Evolutionary conservation across 2,888 invertebrate species (phyloP), one percentile per base, ranked within the genome.

Genomic region (Protodeltote pygarga): DNA sequence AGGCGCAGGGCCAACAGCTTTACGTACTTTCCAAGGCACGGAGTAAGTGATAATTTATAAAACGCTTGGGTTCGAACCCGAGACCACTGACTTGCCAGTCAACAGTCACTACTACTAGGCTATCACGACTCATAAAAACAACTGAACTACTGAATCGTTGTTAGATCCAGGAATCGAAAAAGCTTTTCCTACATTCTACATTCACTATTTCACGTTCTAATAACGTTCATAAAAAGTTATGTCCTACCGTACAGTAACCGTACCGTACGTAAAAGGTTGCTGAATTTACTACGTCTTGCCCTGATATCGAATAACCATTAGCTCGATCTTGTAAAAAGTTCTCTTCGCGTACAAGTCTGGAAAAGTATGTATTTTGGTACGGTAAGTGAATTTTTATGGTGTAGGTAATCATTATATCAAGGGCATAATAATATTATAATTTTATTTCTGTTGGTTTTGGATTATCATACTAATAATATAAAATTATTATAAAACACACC

Each of bases 351-450:
- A 50, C 17, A 42, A 17, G 31, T 29, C 17, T 31, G 17, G 9
- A 25, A 23, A 34, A 10, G 14, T 11, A 10, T 19, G 19, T 31
- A 34, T 29, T 9, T 39, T 44, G 13, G 21, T 29, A 38, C 11
- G 31, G 20, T 68, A 68, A 69, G 65, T 27, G 69, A 65, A 51
- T 60, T 65, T 68, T 71, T 65, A 71, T 69, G 57, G 13, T 11
- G 29, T 46, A n/a, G 25, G 25, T 63, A 42, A 55, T 35, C 48
- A 39, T 15, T n/a, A n/a, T n/a, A n/a, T n/a, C n/a, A n/a, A n/a
- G n/a, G n/a, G n/a, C n/a, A n/a, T n/a, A n/a, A n/a, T n/a, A n/a
- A n/a, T n/a, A n/a, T n/a, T n/a, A n/a, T n/a, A n/a, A n/a, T n/a
- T n/a, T n/a, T n/a, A n/a, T n/a, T n/a, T n/a, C n/a, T n/a, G n/a